Base-by-base conservation (phyloP, 2,888 invertebrate genomes). In the Hydroisotoma schaefferi region DNA sequence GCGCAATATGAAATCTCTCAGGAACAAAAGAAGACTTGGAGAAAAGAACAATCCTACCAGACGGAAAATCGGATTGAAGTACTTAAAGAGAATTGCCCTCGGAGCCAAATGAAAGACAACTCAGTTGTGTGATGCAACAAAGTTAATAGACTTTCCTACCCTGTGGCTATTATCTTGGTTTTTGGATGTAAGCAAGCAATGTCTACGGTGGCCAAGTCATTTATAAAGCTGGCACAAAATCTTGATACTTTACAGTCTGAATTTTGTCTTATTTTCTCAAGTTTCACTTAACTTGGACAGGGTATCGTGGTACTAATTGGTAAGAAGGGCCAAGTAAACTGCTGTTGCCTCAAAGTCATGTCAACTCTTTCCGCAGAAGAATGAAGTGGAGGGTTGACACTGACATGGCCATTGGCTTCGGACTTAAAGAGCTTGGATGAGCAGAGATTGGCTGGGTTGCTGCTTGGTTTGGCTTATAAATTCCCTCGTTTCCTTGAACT, bases 141-240 rank as follows among this genome's bases (percentile, higher is more conserved):
- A 40, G 40, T 40, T 49, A 49, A 49, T 49, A 49, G 25, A 49
- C 49, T 49, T 47, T 49, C 28, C n/a, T 49, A 27, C 28, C 49
- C 49, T 25, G 25, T 8, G 18, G 49, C 18, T 29, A 6, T 43
- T 43, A 12, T 27, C 49, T n/a, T 26, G 8, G 6, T 25, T 47
- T 23, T 25, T 18, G 20, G 6, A 8, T 4, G 10, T 47, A 25
- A 18, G 27, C 20, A 26, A 27, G 8, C 49, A 12, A 43, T 6
- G 6, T 20, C 43, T n/a, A n/a, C n/a, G n/a, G n/a, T n/a, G 40
- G 40, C 5, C 15, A 20, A 40, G 40, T 40, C 40, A 5, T 40
- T 40, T 15, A n/a, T n/a, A n/a, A n/a, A n/a, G n/a, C n/a, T n/a
- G n/a, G n/a, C n/a, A n/a, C n/a, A n/a, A n/a, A n/a, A n/a, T n/a